Conservation (phyloP, 2,113 vertebrate genomes). For the Trochalopteron elliotii region DNA sequence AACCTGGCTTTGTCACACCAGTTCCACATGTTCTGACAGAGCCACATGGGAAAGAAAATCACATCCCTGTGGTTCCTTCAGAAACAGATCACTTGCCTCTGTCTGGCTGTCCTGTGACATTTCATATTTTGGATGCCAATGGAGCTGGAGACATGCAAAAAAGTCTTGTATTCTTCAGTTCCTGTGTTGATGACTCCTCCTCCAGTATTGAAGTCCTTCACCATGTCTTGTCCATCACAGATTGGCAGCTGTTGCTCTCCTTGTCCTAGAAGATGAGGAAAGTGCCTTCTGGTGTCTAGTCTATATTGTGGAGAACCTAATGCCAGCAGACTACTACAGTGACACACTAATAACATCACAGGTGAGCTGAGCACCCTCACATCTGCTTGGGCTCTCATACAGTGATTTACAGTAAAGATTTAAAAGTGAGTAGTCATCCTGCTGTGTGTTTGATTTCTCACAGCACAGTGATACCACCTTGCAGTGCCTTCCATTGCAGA, state of each 20-base stretch:
- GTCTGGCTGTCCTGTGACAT: not conserved
- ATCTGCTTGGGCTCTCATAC: not conserved
- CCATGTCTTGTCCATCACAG: conserved; percentile 61
- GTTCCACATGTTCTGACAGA: not conserved
- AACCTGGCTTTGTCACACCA: not conserved
- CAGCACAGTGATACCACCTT: not conserved
- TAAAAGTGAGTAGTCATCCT: not conserved
- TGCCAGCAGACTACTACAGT: conserved; percentile 93
- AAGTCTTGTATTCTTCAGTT: not conserved
- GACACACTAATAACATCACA: conserved; percentile 88
- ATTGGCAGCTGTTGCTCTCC: conserved; percentile 87
- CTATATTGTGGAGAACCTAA: conserved; percentile 87
- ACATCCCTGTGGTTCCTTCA: not conserved
- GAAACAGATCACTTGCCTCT: not conserved
- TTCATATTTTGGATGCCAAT: not conserved
- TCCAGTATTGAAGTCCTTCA: not conserved
- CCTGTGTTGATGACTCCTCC: not conserved
- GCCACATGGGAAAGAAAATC: not conserved
- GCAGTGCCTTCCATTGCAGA: not conserved
- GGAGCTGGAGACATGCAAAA: not conserved
- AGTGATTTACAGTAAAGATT: not conserved
- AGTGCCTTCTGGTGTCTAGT: conserved; percentile 94
- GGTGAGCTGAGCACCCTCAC: conserved; percentile 67
- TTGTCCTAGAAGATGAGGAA: conserved; percentile 89
- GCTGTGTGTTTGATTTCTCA: not conserved